Percentiles rank a stretch among this genome's conserved stretches.
Evolutionary conservation across 2,113 vertebrate genomes (phyloP).

Genomic region (Elaphurus davidianus): DNA sequence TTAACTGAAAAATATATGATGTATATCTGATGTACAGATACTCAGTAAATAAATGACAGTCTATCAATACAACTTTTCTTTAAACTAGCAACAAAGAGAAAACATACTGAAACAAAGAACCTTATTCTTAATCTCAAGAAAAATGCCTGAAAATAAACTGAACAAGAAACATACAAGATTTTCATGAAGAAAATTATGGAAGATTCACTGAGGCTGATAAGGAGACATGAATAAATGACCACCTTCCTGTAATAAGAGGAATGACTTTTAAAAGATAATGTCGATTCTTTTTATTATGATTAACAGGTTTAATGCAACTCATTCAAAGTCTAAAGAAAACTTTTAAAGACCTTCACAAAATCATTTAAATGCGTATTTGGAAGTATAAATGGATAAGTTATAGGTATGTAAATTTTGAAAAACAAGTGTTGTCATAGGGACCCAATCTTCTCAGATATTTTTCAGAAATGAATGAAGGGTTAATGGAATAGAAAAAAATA

Average conservation of each 20-base stretch:
- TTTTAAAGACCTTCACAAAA: conserved; percentile 5
- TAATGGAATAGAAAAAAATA: background rate
- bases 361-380: conserved; percentile 7
- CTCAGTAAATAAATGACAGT: background rate
- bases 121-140: conserved; percentile 5
- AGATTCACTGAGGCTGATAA: background rate
- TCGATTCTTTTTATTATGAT: conserved; percentile 3
- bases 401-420: conserved; percentile 16
- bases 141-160: background rate
- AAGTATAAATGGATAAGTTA: background rate
- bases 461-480: conserved; percentile 1
- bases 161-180: conserved; percentile 1
- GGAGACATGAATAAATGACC: background rate
- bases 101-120: background rate
- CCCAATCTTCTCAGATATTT: conserved; percentile 6
- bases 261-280: background rate
- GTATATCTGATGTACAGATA: too few species aligned
- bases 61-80: background rate
- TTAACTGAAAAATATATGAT: conserved; percentile 5
- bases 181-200: conserved; percentile 19
- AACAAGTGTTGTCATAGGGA: background rate
- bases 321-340: conserved; percentile 7
- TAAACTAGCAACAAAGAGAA: background rate
- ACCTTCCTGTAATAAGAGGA: background rate
- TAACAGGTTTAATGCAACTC: background rate